Evolutionary conservation across 2,797 vertebrate genomes (phyloP), one percentile per base, ranked within the genome.

Genomic region (Danio kyathit): DNA sequence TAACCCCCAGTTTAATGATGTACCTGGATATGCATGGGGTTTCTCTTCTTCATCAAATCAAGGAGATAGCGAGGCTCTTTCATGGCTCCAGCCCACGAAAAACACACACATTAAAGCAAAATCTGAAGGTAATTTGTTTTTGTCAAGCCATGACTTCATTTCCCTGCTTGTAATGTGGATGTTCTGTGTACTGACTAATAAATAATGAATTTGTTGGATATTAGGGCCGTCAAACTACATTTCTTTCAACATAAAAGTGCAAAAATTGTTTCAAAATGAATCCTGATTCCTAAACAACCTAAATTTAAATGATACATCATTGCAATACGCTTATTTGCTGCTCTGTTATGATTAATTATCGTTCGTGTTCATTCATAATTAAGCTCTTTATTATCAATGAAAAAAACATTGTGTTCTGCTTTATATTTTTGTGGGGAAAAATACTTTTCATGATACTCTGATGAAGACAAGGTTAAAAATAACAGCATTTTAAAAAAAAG

Each of bases 171-270:
- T 86, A 85, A 84, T 80, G 83, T 73, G 80, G 80, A 83, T 76
- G 78, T 74, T 16, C 11, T 48, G 56, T 52, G 40, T 19, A 46
- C 40, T 63, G 38, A 73, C 70, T 9, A 88, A 87, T 91, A 89
- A 90, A 92, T 93, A 90, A 91, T 91, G 89, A 83, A 90, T 91
- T 91, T 90, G 83, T 87, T 72, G 29, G 84, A 87, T 79, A 84
- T 84, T 41, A n/a, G 11, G 38, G 43, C 41, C 57, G 80, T 56
- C 78, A 49, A 40, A 69, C 46, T 10, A 51, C 41, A 56, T 51
- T 59, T 46, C 41, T 13, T 38, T 8, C 8, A 29, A 60, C 19
- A 52, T 8, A 51, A 51, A 69, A 69, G 3, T 17, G 41, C 61
- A 17, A 40, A 14, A 40, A 38, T 7, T 60, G 12, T 16, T 14